These are phyloP conservation scores for Tetragnatha montana DNA, from an alignment of 2,888 invertebrate genomes.

Conservation along the genomic window DNA sequence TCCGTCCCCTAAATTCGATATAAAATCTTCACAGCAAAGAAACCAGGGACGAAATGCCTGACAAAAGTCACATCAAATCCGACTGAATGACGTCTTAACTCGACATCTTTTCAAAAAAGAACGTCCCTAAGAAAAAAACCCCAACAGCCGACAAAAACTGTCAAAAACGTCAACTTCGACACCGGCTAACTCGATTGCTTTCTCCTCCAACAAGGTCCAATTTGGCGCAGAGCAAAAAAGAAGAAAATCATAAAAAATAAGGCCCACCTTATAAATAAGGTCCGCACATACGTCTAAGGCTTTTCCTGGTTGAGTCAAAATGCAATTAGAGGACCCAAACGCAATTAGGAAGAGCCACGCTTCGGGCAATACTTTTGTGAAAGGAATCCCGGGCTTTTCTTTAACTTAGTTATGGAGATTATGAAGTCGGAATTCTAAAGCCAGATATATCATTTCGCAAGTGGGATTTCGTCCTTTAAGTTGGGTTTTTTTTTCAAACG, in stretches of 20 bases:
- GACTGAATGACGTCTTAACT: neutral
- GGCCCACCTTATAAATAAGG: conserved; percentile 25
- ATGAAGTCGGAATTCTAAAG: conserved; percentile 7
- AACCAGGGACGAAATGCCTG: neutral
- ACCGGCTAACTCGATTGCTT: conserved; percentile 16
- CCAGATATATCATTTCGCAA: conserved; percentile 14
- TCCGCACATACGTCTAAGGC: conserved; percentile 2
- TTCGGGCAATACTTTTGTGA: conserved; percentile 29
- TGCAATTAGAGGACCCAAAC: conserved; percentile 51
- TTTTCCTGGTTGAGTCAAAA: conserved; percentile 18
- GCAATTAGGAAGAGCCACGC: conserved; percentile 44
- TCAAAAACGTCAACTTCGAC: conserved; percentile 48
- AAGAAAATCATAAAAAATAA: neutral
- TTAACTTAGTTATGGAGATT: conserved; percentile 54
- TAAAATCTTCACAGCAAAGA: neutral
- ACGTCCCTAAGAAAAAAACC: neutral
- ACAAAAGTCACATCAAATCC: neutral
- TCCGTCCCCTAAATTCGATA: neutral
- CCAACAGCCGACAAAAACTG: conserved; percentile 43
- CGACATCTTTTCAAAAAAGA: neutral
- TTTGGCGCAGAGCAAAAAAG: neutral
- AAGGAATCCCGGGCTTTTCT: conserved; percentile 28
- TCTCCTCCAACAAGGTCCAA: neutral
- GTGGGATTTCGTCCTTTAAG: neutral
- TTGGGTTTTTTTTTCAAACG: neutral